These are phyloP conservation scores for Otus sunia DNA, from an alignment of 2,113 vertebrate species.

Conservation along the genomic window DNA sequence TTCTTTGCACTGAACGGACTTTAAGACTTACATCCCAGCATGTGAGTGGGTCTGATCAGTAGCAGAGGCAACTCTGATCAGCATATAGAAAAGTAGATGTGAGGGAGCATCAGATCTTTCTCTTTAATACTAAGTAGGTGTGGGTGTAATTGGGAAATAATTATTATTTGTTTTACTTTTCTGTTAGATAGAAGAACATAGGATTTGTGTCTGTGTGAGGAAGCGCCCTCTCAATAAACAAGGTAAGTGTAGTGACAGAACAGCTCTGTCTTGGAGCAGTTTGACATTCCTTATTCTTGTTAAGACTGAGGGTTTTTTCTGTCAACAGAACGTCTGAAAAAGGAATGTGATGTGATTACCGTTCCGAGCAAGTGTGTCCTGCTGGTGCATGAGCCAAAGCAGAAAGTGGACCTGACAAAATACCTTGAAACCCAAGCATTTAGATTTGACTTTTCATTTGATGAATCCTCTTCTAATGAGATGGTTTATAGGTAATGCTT, in stretches of 20 bases:
- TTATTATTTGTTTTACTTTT: neutral
- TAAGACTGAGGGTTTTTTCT: neutral
- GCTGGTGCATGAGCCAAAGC: conserved; percentile 92
- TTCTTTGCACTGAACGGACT: neutral
- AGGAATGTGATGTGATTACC: conserved; percentile 95
- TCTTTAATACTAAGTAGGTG: neutral
- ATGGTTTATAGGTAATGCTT: conserved; percentile 89
- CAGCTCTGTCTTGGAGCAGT: neutral
- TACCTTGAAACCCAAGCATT: conserved; percentile 94
- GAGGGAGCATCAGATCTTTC: rapidly evolving
- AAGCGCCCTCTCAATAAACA: conserved; percentile 93
- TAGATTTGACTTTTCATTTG: conserved; percentile 92
- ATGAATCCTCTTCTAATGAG: conserved; percentile 88
- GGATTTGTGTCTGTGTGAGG: conserved; percentile 94
- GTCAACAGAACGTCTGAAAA: conserved; percentile 83
- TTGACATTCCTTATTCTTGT: neutral
- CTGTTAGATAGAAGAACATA: conserved; percentile 83
- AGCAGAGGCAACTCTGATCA: neutral
- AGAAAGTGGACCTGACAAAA: conserved; percentile 97
- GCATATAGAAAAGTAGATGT: neutral
- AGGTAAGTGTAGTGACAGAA: conserved; percentile 69
- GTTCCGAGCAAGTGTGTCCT: conserved; percentile 84
- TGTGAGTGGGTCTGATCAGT: neutral
- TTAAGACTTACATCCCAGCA: neutral
- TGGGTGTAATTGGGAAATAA: neutral